These are phyloP conservation scores for Crotophaga sulcirostris DNA, from an alignment of 2,113 vertebrate species.

Conservation along the genomic window DNA sequence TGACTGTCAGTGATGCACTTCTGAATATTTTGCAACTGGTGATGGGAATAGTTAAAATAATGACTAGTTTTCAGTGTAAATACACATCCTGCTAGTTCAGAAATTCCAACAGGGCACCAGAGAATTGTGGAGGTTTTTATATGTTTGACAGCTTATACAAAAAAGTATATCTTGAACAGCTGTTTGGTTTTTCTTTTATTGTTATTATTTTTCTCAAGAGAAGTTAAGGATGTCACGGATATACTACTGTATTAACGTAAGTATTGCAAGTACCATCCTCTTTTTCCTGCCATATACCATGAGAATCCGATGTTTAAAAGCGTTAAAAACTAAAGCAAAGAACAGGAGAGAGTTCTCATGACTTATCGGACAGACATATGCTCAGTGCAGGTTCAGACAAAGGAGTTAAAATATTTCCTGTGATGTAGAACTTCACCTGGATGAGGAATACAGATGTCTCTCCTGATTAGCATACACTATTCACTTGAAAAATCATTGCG, in stretches of 20 bases:
- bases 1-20: neutral
- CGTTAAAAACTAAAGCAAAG: neutral
- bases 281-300: neutral
- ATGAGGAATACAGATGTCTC: neutral
- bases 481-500: neutral
- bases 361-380: neutral
- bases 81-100: neutral
- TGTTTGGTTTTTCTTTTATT: neutral
- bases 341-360: neutral
- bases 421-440: neutral
- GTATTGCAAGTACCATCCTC: neutral
- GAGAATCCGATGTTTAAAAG: neutral
- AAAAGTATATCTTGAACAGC: neutral
- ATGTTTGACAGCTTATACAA: neutral
- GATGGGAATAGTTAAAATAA: neutral
- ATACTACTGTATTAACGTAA: neutral
- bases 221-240: accelerated
- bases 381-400: neutral
- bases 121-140: accelerated
- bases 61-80: neutral
- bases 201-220: neutral
- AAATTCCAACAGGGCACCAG: neutral
- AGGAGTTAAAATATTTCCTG: neutral
- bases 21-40: neutral
- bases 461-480: neutral